These are phyloP conservation scores for Bujurquina vittata DNA, from an alignment of 2,113 vertebrate genomes.

Conservation along the genomic window DNA sequence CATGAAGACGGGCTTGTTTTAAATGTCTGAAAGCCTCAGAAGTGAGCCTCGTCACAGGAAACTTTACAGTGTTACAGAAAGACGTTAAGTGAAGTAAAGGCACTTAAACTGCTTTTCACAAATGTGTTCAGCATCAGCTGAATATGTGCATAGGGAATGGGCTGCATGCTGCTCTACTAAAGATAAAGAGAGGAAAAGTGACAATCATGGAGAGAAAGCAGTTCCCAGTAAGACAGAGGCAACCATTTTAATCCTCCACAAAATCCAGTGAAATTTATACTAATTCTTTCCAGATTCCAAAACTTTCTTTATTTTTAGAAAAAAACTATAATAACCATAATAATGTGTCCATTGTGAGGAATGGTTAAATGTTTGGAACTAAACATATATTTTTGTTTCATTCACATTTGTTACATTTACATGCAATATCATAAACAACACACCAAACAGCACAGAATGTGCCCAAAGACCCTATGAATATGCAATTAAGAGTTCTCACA, in stretches of 20 bases:
- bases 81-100: background rate
- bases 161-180: background rate
- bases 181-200: background rate
- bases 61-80: background rate
- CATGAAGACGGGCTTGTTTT: constrained; percentile 50
- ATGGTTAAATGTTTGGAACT: background rate
- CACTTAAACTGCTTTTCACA: background rate
- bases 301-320: background rate
- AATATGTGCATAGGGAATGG: background rate
- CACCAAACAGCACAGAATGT: too few species aligned
- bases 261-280: background rate
- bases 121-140: background rate
- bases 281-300: background rate
- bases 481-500: too few species aligned
- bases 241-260: background rate
- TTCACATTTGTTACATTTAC: background rate
- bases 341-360: background rate
- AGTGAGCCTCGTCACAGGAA: background rate
- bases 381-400: background rate
- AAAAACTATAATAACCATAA: background rate
- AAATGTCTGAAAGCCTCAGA: constrained; percentile 33
- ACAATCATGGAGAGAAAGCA: background rate
- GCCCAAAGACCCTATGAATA: too few species aligned
- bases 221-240: background rate
- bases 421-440: background rate